These are phyloP conservation scores for Heliothis subflexa DNA, from an alignment of 1,140 invertebrate species.

Conservation along the genomic window DNA sequence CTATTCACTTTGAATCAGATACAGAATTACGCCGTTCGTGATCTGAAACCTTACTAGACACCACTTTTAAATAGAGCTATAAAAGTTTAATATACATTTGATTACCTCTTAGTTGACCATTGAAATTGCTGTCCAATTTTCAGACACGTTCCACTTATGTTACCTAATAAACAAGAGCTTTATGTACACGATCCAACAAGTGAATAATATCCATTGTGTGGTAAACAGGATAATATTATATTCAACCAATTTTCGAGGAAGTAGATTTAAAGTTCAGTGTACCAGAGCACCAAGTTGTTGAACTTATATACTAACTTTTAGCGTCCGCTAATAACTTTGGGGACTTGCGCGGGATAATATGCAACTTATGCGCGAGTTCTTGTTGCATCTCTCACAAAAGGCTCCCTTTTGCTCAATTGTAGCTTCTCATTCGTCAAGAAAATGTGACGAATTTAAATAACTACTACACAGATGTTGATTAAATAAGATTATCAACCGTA, in stretches of 20 bases:
- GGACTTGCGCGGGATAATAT: not conserved
- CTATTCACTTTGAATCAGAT: conserved; percentile 71
- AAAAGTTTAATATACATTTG: conserved; percentile 46
- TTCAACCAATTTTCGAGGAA: not conserved
- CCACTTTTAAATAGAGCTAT: conserved; percentile 44
- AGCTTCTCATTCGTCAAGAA: not conserved
- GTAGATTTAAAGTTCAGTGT: not conserved
- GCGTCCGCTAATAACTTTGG: conserved; percentile 15
- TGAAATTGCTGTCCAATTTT: conserved; percentile 27
- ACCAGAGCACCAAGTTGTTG: conserved; percentile 5
- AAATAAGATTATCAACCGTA: conserved; percentile 37
- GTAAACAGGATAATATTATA: not conserved
- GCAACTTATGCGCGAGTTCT: not conserved
- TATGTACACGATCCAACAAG: not conserved
- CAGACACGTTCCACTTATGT: not conserved
- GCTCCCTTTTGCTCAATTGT: not conserved
- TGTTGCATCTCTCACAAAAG: not conserved
- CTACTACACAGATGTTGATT: not conserved
- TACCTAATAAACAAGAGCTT: conserved; percentile 6
- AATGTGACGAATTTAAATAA: not conserved
- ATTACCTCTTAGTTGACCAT: conserved; percentile 35
- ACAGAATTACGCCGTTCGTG: conserved; percentile 64
- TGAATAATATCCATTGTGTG: not conserved
- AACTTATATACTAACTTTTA: conserved; percentile 20
- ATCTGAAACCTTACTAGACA: conserved; percentile 59